Conservation (phyloP, 2,888 invertebrate genomes). For the Onchidella celtica region DNA sequence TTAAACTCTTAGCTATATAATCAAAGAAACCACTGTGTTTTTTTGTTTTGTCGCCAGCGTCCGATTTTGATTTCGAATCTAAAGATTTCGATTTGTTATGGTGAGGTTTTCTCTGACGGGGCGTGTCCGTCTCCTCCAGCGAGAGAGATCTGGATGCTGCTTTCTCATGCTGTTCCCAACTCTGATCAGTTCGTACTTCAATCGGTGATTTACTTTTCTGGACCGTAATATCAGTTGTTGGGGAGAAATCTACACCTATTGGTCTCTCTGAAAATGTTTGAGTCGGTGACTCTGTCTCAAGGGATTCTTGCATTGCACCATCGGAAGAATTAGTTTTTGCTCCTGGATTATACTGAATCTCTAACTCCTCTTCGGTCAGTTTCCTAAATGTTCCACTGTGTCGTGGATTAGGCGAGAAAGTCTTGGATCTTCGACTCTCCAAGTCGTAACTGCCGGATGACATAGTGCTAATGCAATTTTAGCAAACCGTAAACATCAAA, state of each 20-base stretch:
- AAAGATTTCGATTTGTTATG: background rate
- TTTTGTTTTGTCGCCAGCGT: slow-evolving; percentile 16
- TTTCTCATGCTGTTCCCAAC: slow-evolving; percentile 17
- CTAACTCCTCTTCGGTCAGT: background rate
- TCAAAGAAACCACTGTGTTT: slow-evolving; percentile 9
- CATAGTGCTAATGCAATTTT: background rate
- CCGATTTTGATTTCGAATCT: background rate
- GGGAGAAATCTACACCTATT: background rate
- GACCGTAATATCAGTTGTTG: background rate
- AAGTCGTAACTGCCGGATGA: slow-evolving; percentile 24
- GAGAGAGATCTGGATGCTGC: slow-evolving; percentile 2
- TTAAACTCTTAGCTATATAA: background rate
- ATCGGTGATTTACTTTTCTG: background rate
- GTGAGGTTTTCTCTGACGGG: background rate
- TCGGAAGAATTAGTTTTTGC: background rate
- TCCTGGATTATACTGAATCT: no score
- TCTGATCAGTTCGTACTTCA: background rate
- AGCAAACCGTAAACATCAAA: no score
- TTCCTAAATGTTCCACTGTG: background rate
- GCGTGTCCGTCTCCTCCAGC: background rate
- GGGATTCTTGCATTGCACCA: no score
- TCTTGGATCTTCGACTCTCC: slow-evolving; percentile 1
- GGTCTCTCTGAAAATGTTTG: background rate
- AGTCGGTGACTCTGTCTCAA: background rate
- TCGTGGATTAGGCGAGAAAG: background rate